Percentiles rank a stretch among this genome's conserved stretches.
Evolutionary conservation across 2,113 vertebrate genomes (phyloP).

Genomic region (Thalassoma bifasciatum): DNA sequence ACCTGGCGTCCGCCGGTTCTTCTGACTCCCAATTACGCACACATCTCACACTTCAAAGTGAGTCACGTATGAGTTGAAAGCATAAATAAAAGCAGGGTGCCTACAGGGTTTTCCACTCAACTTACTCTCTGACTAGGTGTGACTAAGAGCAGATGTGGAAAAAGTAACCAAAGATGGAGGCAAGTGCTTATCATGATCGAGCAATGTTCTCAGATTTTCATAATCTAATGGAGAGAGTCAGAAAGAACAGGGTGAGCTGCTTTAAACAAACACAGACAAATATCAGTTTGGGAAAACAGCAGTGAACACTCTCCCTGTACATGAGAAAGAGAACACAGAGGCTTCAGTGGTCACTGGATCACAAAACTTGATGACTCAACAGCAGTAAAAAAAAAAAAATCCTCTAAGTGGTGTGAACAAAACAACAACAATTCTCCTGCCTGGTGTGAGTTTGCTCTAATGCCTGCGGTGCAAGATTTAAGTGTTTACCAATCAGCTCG

Average conservation of each 20-base stretch:
- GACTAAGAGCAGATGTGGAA: conserved; percentile 32
- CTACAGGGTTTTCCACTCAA: conserved; percentile 15
- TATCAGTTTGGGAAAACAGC: neutral
- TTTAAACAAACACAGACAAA: conserved; percentile 4
- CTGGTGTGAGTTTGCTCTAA: conserved; percentile 36
- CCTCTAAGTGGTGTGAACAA: conserved; percentile 19
- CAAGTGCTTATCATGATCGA: conserved; percentile 14
- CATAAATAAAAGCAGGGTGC: conserved; percentile 6
- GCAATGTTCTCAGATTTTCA: conserved; percentile 4
- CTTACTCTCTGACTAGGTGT: conserved; percentile 32
- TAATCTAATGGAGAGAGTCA: neutral
- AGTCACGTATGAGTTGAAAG: conserved; percentile 1
- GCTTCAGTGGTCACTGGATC: conserved; percentile 1
- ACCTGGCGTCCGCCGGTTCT: conserved; percentile 33
- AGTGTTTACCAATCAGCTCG: conserved; percentile 29
- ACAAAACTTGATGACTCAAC: conserved; percentile 18
- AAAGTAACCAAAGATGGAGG: conserved; percentile 10
- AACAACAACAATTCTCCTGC: conserved; percentile 3
- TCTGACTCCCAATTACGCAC: conserved; percentile 24
- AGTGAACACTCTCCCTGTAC: conserved; percentile 1
- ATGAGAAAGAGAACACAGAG: conserved; percentile 36
- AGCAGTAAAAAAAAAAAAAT: conserved; percentile 27
- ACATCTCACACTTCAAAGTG: conserved; percentile 36
- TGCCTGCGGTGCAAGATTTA: conserved; percentile 10
- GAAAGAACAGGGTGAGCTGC: conserved; percentile 1